Conservation (phyloP, 2,888 invertebrate genomes). For the Ochlodes sylvanus region DNA sequence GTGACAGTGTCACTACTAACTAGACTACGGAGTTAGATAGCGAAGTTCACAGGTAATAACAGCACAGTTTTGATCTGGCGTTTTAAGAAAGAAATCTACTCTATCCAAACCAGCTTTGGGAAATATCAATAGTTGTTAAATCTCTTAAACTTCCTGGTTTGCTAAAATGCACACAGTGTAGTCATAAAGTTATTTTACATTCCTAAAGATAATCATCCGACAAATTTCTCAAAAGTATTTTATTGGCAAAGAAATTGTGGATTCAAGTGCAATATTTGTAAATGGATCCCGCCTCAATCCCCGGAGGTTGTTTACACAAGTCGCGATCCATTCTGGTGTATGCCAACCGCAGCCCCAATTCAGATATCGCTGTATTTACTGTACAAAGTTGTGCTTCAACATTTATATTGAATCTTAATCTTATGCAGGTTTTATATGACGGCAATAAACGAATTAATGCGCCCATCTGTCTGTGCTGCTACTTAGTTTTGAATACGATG, state of each 20-base stretch:
- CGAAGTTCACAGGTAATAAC: no score
- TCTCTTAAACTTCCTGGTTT: no score
- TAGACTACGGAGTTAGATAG: no score
- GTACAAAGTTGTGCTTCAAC: background rate
- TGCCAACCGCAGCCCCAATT: conserved; percentile 9
- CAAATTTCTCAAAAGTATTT: conserved; percentile 12
- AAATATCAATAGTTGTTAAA: no score
- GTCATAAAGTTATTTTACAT: background rate
- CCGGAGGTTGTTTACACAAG: conserved; percentile 19
- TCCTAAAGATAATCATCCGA: conserved; percentile 9
- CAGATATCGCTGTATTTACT: conserved; percentile 12
- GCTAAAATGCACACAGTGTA: no score
- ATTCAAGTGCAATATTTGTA: conserved; percentile 27
- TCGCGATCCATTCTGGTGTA: conserved; percentile 14
- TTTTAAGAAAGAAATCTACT: no score
- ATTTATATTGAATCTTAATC: conserved; percentile 30
- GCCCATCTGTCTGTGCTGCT: no score
- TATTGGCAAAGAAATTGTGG: conserved; percentile 23
- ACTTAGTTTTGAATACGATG: no score
- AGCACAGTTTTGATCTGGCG: no score
- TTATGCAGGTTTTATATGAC: background rate
- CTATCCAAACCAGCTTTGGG: no score
- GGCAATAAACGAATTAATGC: no score
- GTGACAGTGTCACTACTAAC: no score
- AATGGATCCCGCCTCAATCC: conserved; percentile 6